These are phyloP conservation scores for Lasaia peninsularis DNA, from an alignment of 1,140 invertebrate genomes.

Conservation along the genomic window DNA sequence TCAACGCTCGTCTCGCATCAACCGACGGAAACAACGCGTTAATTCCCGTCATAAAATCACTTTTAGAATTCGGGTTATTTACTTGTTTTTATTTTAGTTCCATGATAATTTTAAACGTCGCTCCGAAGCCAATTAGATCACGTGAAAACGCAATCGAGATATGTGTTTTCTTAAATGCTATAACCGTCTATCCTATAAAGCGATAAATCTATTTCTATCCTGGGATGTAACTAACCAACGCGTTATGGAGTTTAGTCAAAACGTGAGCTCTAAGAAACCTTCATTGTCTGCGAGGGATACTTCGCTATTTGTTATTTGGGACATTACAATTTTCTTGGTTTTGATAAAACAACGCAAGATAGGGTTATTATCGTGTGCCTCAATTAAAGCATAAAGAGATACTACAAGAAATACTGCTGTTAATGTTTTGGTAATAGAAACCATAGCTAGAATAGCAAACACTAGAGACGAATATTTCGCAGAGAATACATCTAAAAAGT, in stretches of 20 bases:
- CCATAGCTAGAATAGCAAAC: no score
- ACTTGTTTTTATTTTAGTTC: slow-evolving; percentile 76
- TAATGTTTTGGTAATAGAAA: no score
- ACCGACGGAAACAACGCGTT: slow-evolving; percentile 76
- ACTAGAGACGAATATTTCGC: no score
- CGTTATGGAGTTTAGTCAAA: not conserved
- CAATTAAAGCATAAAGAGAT: no score
- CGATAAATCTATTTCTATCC: slow-evolving; percentile 15
- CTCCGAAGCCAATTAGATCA: slow-evolving; percentile 71
- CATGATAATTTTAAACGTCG: slow-evolving; percentile 73
- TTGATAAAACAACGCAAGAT: not conserved
- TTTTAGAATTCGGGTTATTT: slow-evolving; percentile 77
- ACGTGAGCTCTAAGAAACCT: not conserved
- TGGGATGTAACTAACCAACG: not conserved
- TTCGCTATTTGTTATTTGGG: not conserved
- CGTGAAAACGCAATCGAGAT: slow-evolving; percentile 54
- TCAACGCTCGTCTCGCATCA: slow-evolving; percentile 71
- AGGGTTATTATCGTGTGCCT: not conserved
- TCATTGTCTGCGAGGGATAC: not conserved
- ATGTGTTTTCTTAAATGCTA: slow-evolving; percentile 23
- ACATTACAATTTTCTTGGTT: not conserved
- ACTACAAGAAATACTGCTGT: no score
- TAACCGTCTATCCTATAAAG: slow-evolving; percentile 10
- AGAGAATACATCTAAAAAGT: no score
- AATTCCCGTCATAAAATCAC: slow-evolving; percentile 77